Evolutionary conservation across 2,797 vertebrate genomes (phyloP).

Genomic region (Brachyalestes nurse): DNA sequence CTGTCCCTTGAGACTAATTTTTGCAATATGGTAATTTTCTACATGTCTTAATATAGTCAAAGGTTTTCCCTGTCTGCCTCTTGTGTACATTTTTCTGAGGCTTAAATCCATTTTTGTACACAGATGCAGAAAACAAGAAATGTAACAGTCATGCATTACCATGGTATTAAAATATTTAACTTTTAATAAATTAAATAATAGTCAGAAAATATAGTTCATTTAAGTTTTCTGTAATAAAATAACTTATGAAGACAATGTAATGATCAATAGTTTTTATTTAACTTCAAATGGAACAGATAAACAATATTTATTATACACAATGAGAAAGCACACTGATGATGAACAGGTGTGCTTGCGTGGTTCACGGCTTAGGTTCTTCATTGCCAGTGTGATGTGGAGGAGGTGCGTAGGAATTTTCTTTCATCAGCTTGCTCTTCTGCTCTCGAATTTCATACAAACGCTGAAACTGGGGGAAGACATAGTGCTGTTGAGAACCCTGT

Average conservation of each 20-base stretch:
- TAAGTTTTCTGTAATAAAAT: neutral
- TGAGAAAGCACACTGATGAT: constrained; percentile 15
- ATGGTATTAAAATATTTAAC: too few species aligned
- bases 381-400: constrained; percentile 79
- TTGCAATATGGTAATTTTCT: constrained; percentile 5
- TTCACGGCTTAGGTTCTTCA: constrained; percentile 70
- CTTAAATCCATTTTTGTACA: neutral
- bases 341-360: neutral
- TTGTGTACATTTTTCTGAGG: neutral
- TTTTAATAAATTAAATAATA: too few species aligned
- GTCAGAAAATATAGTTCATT: too few species aligned
- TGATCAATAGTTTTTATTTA: constrained; percentile 72
- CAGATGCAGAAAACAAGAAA: too few species aligned
- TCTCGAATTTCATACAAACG: constrained; percentile 74
- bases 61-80: neutral
- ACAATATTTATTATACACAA: constrained; percentile 62
- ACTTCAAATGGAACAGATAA: constrained; percentile 55
- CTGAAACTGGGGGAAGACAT: constrained; percentile 66
- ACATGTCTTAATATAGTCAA: neutral
- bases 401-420: constrained; percentile 85
- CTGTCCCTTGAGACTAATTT: constrained; percentile 55
- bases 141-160: too few species aligned
- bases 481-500: neutral
- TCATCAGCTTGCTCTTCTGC: constrained; percentile 86
- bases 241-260: neutral